These are phyloP conservation scores for Rhagonycha lutea DNA, from an alignment of 2,888 invertebrate genomes.

Conservation along the genomic window DNA sequence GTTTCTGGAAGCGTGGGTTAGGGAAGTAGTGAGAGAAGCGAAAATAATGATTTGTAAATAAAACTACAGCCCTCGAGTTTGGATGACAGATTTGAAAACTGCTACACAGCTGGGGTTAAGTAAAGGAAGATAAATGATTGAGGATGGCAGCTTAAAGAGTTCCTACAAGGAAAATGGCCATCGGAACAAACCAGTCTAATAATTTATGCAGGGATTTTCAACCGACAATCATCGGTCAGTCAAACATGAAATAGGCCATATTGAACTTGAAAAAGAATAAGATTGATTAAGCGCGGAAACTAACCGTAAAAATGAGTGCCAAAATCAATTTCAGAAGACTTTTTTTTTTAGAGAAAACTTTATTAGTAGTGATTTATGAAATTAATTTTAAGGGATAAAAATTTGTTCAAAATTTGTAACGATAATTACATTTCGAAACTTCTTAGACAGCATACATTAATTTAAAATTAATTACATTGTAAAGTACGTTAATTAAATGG, in stretches of 20 bases:
- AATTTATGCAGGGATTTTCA: constrained; percentile 42
- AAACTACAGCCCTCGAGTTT: constrained; percentile 9
- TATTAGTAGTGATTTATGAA: background rate
- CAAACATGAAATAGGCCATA: constrained; percentile 8
- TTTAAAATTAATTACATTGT: background rate
- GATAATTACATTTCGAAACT: background rate
- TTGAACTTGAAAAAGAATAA: constrained; percentile 14
- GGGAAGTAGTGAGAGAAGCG: background rate
- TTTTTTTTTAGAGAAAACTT: background rate
- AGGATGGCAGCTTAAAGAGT: constrained; percentile 32
- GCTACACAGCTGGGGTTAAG: constrained; percentile 21
- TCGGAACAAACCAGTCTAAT: constrained; percentile 40
- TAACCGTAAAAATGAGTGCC: background rate
- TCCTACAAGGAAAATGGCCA: constrained; percentile 40
- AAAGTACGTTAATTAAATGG: background rate
- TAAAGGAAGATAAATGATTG: constrained; percentile 37
- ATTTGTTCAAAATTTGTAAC: background rate
- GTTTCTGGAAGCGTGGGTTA: background rate
- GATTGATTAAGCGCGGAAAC: constrained; percentile 16
- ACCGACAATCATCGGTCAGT: constrained; percentile 21
- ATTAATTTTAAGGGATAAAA: background rate
- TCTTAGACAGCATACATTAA: background rate
- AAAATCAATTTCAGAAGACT: background rate
- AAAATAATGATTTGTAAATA: constrained; percentile 16
- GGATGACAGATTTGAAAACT: constrained; percentile 23